Base-by-base conservation (phyloP, 2,888 invertebrate species). In the Sinhomidia bicolor region DNA sequence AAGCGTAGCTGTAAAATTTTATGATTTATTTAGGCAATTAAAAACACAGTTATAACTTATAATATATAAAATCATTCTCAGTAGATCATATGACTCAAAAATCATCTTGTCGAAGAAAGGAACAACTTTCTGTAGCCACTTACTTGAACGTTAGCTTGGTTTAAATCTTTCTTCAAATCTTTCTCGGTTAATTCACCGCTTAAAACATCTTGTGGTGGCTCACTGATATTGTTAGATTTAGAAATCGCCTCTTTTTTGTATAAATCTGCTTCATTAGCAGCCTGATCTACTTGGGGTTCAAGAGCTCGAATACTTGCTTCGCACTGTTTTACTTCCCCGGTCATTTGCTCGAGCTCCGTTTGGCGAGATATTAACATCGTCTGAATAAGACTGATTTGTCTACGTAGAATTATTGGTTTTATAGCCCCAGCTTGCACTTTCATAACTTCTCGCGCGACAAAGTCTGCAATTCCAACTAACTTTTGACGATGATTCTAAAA, bases 281-380 rank as follows among this genome's bases (percentile, higher is more conserved):
- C 65, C 20, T 79, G n/a, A 51, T 90, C 86, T 1, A 90, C 87
- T 78, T 90, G 74, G 1, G 85, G 89, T 10, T 47, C 44, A 0
- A 89, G 44, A 20, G 29, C 14, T n/a, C 51, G 80, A 17, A 90
- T 51, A 41, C 47, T 17, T 1, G 83, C 36, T 51, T 87, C 87
- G n/a, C 80, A 82, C 54, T 87, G 57, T 17, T 76, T 87, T n/a
- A 87, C 87, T 7, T 74, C 87, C 2, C 84, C 84, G 20, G 90
- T 86, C 26, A 90, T 79, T 9, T 90, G 89, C 9, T 91, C 92
- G 17, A 87, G 80, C 62, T 90, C 68, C 23, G 85, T 90, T 26
- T 89, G 88, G 26, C 89, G 86, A 0, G 81, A 65, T 7, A 85
- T 85, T 0, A 89, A 80, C 1, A 76, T 51, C 20, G 80, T 85